Conservation (phyloP, 2,113 vertebrate species). For the Aphelocoma coerulescens region DNA sequence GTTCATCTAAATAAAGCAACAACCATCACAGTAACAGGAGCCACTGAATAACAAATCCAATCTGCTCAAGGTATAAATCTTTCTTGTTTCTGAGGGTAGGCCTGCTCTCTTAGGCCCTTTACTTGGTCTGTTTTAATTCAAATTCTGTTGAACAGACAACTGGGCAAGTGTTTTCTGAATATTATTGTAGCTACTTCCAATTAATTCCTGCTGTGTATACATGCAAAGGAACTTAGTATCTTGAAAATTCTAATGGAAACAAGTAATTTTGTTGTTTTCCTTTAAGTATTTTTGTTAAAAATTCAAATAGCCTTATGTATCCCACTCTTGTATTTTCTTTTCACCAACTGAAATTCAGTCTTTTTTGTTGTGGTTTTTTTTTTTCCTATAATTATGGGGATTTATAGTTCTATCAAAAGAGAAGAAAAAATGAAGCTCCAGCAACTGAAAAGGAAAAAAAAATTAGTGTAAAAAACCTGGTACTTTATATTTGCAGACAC, state of each 20-base stretch:
- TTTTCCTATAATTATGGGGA: not conserved
- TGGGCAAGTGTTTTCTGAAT: not conserved
- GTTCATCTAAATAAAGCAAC: constrained; percentile 34
- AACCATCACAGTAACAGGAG: not conserved
- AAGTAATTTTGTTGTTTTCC: not conserved
- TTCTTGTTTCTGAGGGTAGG: not conserved
- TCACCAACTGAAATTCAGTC: not conserved
- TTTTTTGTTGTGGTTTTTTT: not conserved
- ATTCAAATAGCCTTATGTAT: not conserved
- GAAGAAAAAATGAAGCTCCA: not conserved
- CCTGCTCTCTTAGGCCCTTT: not conserved
- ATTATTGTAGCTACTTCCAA: not conserved
- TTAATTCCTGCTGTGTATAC: not conserved
- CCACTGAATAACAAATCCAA: not conserved
- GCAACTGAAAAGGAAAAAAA: not conserved
- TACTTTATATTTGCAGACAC: not conserved
- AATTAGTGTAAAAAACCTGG: not conserved
- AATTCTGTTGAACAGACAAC: not conserved
- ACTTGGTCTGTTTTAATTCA: not conserved
- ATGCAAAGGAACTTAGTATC: not conserved
- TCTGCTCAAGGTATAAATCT: not conserved
- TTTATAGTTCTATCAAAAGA: not conserved
- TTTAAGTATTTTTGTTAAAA: not conserved
- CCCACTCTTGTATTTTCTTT: not conserved
- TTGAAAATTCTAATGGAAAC: not conserved